These are phyloP conservation scores for Byasa hedistus DNA, from an alignment of 2,888 invertebrate genomes.

Conservation along the genomic window DNA sequence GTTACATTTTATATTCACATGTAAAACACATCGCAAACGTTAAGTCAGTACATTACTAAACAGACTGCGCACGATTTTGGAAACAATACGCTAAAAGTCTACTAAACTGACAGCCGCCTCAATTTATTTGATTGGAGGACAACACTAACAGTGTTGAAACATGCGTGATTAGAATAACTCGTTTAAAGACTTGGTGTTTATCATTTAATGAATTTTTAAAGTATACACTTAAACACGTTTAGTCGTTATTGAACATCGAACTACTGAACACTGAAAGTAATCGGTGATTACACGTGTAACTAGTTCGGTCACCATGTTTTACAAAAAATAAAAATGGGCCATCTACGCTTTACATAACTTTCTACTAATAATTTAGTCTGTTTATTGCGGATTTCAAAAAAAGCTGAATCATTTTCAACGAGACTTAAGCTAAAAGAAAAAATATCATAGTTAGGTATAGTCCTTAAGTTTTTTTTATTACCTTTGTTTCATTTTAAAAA, in stretches of 20 bases:
- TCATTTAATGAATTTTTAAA: not conserved
- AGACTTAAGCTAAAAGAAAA: no score
- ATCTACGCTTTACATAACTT: no score
- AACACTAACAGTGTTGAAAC: constrained; percentile 11
- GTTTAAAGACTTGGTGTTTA: constrained; percentile 2
- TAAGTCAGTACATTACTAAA: constrained; percentile 7
- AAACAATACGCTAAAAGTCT: constrained; percentile 17
- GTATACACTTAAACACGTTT: not conserved
- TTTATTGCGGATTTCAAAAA: no score
- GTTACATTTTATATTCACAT: no score
- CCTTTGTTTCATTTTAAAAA: no score
- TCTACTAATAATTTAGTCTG: no score
- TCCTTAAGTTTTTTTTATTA: no score
- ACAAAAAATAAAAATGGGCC: no score
- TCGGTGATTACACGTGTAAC: not conserved
- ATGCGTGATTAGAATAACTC: constrained; percentile 24
- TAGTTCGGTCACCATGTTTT: not conserved
- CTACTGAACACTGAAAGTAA: not conserved
- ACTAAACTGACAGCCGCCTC: constrained; percentile 11
- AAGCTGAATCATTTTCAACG: no score
- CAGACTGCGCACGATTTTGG: constrained; percentile 7
- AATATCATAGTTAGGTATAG: no score
- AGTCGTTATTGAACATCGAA: not conserved
- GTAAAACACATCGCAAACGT: not conserved
- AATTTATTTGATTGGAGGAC: constrained; percentile 21